Base-by-base conservation (phyloP, 2,113 vertebrate genomes). In the Gymnogyps californianus region DNA sequence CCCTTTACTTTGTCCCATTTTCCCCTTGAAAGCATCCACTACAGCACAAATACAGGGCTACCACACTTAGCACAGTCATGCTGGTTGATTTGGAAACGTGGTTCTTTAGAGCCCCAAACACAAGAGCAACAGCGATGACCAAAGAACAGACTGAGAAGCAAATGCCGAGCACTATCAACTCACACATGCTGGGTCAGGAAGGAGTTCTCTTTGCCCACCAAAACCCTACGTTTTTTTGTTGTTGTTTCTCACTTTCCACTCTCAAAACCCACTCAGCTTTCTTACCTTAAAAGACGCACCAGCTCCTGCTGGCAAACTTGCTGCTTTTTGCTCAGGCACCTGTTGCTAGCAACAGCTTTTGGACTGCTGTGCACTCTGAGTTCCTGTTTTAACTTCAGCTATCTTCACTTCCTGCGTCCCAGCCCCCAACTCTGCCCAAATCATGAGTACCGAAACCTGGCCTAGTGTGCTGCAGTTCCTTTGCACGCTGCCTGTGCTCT, bases 381-480 rank as follows among this genome's bases (percentile, higher is more conserved):
- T 98, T 98, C 97, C 97, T 95, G 89, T 95, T 97, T 96, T 36
- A 91, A n/a, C 46, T 85, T 83, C 79, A 78, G 66, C 66, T 49
- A 11, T 69, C 67, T 75, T 66, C 87, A 66, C 80, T 96, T 96
- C 97, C 97, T 95, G 91, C 2, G 1, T 9, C 90, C 86, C 94
- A 92, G 66, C 88, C 95, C 91, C 88, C 92, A 69, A 5, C 83
- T 55, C 47, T 40, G 58, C 71, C 54, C 47, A 6, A 44, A 34
- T 11, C 5, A 1, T 1, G 4, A 81, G 74, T 10, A 34, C 47
- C 71, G 42, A 38, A 67, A 70, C 18, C 36, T 74, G 66, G n/a
- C 6, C 16, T 34, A 3, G 38, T 1, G 25, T 2, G 3, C 38
- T 22, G 76, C 75, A 5, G 42, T 10, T 58, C 40, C 36, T 40